A percentile compares a stretch with the other conserved stretches of the same genome.
These are phyloP conservation scores for Gambusia holbrooki DNA, from an alignment of 2,113 vertebrate genomes.

Conservation along the genomic window DNA sequence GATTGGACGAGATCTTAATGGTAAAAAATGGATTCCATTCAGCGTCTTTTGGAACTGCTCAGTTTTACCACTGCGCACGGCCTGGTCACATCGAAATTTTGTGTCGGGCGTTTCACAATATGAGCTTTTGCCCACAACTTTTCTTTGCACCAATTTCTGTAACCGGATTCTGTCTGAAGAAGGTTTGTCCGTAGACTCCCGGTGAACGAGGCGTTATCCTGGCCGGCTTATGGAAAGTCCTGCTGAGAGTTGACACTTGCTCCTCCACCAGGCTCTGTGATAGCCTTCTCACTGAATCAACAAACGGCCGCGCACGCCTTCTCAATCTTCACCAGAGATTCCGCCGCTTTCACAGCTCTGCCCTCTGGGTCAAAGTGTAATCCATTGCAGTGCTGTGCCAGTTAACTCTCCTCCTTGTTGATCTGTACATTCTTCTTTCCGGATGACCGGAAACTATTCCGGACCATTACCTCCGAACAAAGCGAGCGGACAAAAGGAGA, in stretches of 20 bases:
- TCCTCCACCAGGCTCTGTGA: background rate
- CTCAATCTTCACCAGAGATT: slow-evolving; percentile 21
- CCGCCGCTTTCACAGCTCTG: slow-evolving; percentile 4
- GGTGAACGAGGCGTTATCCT: slow-evolving; percentile 13
- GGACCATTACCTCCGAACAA: slow-evolving; percentile 56
- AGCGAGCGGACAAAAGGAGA: slow-evolving; percentile 35
- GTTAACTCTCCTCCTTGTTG: slow-evolving; percentile 17
- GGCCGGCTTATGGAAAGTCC: slow-evolving; percentile 11
- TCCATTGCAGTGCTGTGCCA: slow-evolving; percentile 16
- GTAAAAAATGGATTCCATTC: no score
- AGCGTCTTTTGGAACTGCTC: no score
- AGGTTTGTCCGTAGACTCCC: background rate
- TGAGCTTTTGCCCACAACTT: background rate
- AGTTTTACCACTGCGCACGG: no score
- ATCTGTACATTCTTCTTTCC: slow-evolving; percentile 36
- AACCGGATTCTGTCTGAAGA: background rate
- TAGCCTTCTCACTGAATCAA: slow-evolving; percentile 23
- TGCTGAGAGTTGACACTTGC: slow-evolving; percentile 23
- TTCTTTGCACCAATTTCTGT: background rate
- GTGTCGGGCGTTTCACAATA: background rate
- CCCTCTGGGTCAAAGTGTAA: slow-evolving; percentile 55
- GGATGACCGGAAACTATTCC: slow-evolving; percentile 29
- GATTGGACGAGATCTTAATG: background rate
- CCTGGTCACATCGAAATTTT: no score
- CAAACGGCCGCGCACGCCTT: slow-evolving; percentile 19